Percentiles rank a stretch among this genome's conserved stretches.
phyloP scores from a whole-genome alignment of 2,888 invertebrate species.

The Lepetodrilus schrolli region DNA sequence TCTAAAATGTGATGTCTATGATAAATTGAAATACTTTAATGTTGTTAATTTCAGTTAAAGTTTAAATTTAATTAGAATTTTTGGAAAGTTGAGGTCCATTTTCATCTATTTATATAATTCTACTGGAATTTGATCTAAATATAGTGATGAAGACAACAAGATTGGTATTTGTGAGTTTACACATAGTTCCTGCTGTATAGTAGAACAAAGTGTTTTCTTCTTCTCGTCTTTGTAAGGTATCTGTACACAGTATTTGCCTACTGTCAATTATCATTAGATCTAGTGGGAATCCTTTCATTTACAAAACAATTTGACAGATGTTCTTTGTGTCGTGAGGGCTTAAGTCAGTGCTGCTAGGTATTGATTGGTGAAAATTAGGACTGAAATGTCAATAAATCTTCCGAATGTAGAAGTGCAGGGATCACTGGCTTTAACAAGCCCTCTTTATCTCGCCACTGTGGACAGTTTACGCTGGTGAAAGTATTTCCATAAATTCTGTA shows the following conservation, averaged over 20 bases:
- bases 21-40: too few relatives aligned
- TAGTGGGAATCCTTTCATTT: constrained; percentile 6
- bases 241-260: constrained; percentile 1
- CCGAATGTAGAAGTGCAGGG: not conserved
- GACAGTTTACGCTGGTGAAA: not conserved
- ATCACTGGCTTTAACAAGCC: not conserved
- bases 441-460: constrained; percentile 1
- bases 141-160: too few relatives aligned
- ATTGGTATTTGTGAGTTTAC: not conserved
- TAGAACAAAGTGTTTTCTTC: not conserved
- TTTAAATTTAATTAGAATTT: too few relatives aligned
- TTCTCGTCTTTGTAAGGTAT: not conserved
- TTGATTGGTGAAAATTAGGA: constrained; percentile 13
- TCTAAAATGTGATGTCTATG: too few relatives aligned
- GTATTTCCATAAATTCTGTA: not conserved
- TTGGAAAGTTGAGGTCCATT: too few relatives aligned
- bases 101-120: not conserved
- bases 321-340: constrained; percentile 20
- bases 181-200: not conserved
- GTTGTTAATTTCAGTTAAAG: too few relatives aligned
- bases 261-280: not conserved
- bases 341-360: not conserved
- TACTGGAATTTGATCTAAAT: too few relatives aligned
- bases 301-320: constrained; percentile 24
- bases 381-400: constrained; percentile 15